Base-by-base conservation (phyloP, 53 echinoderm and acorn worm genomes). In the Holothuria scabra region DNA sequence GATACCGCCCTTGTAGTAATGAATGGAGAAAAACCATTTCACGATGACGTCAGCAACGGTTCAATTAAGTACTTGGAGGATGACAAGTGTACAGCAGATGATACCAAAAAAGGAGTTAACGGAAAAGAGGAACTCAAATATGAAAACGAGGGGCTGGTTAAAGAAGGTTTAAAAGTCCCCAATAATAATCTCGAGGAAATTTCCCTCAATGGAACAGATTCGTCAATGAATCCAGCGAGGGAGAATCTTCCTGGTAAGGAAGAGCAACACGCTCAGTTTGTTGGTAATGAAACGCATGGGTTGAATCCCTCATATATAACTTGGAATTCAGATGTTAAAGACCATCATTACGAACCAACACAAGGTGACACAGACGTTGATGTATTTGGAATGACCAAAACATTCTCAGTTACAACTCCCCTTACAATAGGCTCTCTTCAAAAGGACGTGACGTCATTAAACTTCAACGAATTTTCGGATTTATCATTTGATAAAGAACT, bases 341-440 rank as follows among this genome's bases (percentile, higher is more conserved):
- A 16, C 14, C 52, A 52, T 16, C 52, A 52, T n/a, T n/a, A n/a
- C 14, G 18, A 16, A 52, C 14, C 18, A 18, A 3, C 8, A 16
- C 69, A 2, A 5, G 38, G 4, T n/a, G 20, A 19, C n/a, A 69
- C 35, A 22, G 69, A 69, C 69, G 8, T 34, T 32, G 69, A 69
- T 22, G 44, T 20, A 30, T 69, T 69, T 34, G 69, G 69, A 34
- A 69, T 69, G 69, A 69, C 41, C 38, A 69, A 69, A 69, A 12
- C 69, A 4, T 69, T 69, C 8, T 16, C 37, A 18, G 8, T 52
- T 16, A 4, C 52, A 52, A 18, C 52, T 48, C 10, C 12, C 52
- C 18, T 18, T 52, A 18, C 1, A 14, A 8, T 0, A 16, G 18
- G 16, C 0, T 18, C 18, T 52, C 14, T 14, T 0, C 14, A 18